Evolutionary conservation across 53 echinoderm and acorn worm genomes (phyloP), one percentile per base, ranked within the genome.

Genomic region (Echinarachnius parma): DNA sequence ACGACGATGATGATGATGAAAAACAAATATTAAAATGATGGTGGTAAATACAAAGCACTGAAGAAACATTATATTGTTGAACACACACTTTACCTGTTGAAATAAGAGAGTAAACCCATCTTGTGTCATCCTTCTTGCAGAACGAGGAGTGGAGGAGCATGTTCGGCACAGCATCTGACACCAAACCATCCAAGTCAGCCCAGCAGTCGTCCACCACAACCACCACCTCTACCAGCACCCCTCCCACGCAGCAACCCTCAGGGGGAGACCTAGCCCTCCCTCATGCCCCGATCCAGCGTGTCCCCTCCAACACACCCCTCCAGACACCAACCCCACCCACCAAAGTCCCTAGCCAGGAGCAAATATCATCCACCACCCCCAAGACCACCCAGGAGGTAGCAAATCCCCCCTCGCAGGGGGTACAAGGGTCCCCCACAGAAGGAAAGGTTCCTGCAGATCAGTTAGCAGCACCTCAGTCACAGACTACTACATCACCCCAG

Each of bases 141-240:
- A 95, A 95, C 57, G 95, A 95, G 34, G 95, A 95, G 30, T 95
- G 95, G 95, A 84, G 87, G 70, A 86, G 90, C 34, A 95, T 95
- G 90, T 90, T 95, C 71, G 93, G 93, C 0, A 77, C 83, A 2
- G 32, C 66, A 10, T 46, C 80, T 27, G 62, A 78, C 22, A 7
- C 74, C 21, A 86, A 83, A 36, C 55, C 34, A n/a, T 34, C 64
- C 31, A 82, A 80, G 59, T 18, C 64, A 4, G 10, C 61, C 65
- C 82, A 72, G 42, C 83, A 83, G 32, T 58, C 63, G 2, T n/a
- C n/a, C n/a, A n/a, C n/a, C n/a, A n/a, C n/a, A n/a, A n/a, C n/a
- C n/a, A 28, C 34, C 13, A 65, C 78, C 29, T 56, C 74, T 27
- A 56, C 56, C 55, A 72, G 19, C 74, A 56, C 74, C 29, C 78